Evolutionary conservation across 2,113 vertebrate genomes (phyloP), one percentile per base, ranked within the genome.

Genomic region (Bolborhynchus lineola): DNA sequence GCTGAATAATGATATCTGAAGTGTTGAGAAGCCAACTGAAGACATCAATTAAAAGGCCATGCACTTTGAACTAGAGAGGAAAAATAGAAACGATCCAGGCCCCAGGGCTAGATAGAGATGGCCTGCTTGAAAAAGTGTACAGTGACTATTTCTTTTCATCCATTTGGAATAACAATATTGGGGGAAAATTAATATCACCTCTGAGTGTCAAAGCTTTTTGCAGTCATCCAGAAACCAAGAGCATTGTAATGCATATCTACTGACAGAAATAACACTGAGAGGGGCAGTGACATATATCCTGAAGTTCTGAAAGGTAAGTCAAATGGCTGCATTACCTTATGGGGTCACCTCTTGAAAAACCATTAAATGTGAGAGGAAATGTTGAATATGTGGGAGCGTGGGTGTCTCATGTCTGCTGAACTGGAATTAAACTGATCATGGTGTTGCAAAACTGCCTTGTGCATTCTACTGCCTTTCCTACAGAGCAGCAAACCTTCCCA

Each of bases 1-100:
- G 41, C 24, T 71, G 72, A 81, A 86, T 80, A 87, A 72, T 82
- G 63, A 37, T 72, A 86, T 67, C 76, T 81, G 76, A 93, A 86
- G 37, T 39, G 60, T 11, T 81, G 82, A 88, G 72, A 83, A 90
- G 49, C 13, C 75, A 76, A 17, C 4, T 0, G 19, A 62, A 74
- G 59, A 47, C 35, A 84, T 35, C 72, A 78, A 83, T 95, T 93
- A 93, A 86, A 92, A 80, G 41, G n/a, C 26, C 50, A 28, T 0
- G 2, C 5, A 39, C 31, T 78, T 71, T 13, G 55, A 39, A 60
- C 70, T 10, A 70, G 41, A 63, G 74, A 86, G 3, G 16, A 60
- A 68, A 85, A 64, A 26, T 1, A 71, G 25, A 15, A 67, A 39
- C 55, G 44, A 28, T 41, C 55, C 3, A 5, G 41, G n/a, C 17